Evolutionary conservation across 2,113 vertebrate species (phyloP).

Genomic region (Ceratotherium simum): DNA sequence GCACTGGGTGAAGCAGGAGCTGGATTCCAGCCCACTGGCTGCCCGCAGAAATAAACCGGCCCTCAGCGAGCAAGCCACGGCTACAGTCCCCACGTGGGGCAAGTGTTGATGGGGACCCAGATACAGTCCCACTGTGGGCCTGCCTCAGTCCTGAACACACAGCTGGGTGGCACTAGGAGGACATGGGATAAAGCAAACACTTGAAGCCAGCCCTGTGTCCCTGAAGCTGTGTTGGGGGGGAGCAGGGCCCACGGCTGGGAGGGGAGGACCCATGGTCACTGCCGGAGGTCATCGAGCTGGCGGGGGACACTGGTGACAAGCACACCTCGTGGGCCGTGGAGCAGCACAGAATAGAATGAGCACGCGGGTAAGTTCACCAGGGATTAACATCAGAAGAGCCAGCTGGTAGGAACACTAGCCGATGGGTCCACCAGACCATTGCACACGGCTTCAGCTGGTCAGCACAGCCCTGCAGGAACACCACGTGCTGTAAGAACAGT

Average conservation of each 20-base stretch:
- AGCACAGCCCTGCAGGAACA: background rate
- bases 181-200: background rate
- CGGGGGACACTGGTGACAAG: background rate
- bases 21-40: too few relatives aligned
- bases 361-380: rapidly evolving
- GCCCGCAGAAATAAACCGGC: background rate
- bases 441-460: rapidly evolving
- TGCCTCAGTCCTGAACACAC: background rate
- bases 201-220: background rate
- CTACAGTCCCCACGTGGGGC: rapidly evolving
- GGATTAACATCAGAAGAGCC: background rate
- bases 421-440: too few relatives aligned
- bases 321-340: background rate
- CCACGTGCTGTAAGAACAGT: background rate
- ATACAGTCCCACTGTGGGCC: background rate
- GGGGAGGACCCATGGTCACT: background rate
- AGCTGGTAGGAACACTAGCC: background rate
- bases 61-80: rapidly evolving
- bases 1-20: background rate
- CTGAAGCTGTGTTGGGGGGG: background rate
- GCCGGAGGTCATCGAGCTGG: background rate
- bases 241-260: background rate
- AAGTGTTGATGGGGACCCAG: background rate
- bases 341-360: background rate
- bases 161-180: background rate